A percentile compares a stretch with the other conserved stretches of the same genome.
These are phyloP conservation scores for Ischnura elegans DNA, from an alignment of 2,888 invertebrate species.

Conservation along the genomic window DNA sequence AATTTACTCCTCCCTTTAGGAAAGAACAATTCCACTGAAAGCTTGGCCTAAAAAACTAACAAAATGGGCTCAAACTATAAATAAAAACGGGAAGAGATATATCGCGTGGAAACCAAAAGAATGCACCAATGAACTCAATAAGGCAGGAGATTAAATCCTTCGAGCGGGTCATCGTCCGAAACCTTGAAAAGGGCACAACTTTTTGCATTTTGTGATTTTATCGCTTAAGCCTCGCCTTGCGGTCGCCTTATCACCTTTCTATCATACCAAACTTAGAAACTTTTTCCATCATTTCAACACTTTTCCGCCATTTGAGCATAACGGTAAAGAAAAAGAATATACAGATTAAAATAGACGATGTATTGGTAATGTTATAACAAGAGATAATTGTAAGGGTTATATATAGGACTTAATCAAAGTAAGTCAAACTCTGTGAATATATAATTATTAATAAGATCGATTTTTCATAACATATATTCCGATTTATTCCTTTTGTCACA, in stretches of 20 bases:
- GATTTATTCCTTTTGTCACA: background rate
- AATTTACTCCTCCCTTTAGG: too few species aligned
- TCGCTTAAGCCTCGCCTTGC: background rate
- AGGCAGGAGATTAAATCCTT: background rate
- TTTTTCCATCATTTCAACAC: background rate
- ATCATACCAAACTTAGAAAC: background rate
- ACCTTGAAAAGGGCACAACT: conserved; percentile 17
- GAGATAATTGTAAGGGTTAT: background rate
- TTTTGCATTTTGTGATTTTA: background rate
- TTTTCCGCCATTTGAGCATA: background rate
- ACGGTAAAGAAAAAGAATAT: background rate
- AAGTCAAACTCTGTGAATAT: background rate
- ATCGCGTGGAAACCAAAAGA: background rate
- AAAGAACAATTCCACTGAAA: too few species aligned
- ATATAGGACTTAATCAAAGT: background rate
- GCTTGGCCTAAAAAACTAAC: too few species aligned
- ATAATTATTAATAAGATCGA: background rate
- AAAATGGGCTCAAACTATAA: too few species aligned
- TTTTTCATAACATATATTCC: background rate
- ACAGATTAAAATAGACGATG: background rate
- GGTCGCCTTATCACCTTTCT: background rate
- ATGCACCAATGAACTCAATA: background rate
- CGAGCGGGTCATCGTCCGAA: background rate
- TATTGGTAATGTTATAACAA: background rate
- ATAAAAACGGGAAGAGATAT: background rate